Conservation (phyloP, 1,140 invertebrate genomes). For the Drepana arcuata region DNA sequence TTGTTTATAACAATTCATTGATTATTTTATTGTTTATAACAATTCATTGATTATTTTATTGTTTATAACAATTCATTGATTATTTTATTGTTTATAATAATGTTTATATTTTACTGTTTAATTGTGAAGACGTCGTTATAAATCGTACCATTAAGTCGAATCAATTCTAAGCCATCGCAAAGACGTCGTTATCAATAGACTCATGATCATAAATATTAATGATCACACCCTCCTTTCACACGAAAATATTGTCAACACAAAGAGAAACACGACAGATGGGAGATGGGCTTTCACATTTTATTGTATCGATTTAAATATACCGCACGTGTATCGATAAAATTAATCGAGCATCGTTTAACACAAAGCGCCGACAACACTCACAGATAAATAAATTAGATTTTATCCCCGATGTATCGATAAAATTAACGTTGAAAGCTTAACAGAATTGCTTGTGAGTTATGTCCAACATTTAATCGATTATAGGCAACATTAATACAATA, state of each 20-base stretch:
- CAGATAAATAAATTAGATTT: conserved; percentile 21
- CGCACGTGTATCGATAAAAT: conserved; percentile 25
- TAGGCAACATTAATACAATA: too few species aligned
- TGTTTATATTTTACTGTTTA: too few species aligned
- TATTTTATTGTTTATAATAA: too few species aligned
- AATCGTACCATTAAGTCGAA: too few species aligned
- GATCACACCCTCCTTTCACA: neutral
- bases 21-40: too few species aligned
- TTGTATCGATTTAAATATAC: conserved; percentile 25
- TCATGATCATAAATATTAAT: conserved; percentile 10
- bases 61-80: too few species aligned
- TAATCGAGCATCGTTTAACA: conserved; percentile 23
- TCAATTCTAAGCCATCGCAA: too few species aligned
- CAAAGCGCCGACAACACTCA: conserved; percentile 13
- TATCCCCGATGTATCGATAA: conserved; percentile 13
- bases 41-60: too few species aligned
- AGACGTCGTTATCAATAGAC: conserved; percentile 8
- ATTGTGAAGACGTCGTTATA: too few species aligned
- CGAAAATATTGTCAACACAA: neutral
- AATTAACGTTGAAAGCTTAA: conserved; percentile 18
- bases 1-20: too few species aligned
- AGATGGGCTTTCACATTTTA: conserved; percentile 14
- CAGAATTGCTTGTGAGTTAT: conserved; percentile 15
- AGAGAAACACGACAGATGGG: conserved; percentile 9
- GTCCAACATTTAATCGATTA: too few species aligned